phyloP scores from a whole-genome alignment of 2,888 invertebrate species.

The Pseudococcus jackbeardsleyi region DNA sequence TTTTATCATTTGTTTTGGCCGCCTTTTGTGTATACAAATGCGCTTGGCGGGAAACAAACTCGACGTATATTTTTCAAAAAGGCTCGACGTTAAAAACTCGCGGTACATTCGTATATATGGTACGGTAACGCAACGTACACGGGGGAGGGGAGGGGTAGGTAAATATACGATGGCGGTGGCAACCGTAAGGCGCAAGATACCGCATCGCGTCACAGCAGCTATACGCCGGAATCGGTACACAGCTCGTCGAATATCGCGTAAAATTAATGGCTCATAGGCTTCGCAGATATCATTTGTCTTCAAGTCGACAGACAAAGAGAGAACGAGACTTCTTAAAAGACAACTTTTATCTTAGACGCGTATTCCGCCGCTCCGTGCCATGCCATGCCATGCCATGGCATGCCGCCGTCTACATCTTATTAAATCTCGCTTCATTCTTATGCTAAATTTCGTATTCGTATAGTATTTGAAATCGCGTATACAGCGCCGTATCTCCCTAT shows the following conservation, averaged over 20 bases:
- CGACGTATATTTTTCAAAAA: conserved; percentile 8
- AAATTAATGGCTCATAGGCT: conserved; percentile 45
- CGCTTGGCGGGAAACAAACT: neutral
- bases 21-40: conserved; percentile 13
- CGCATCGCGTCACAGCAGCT: neutral
- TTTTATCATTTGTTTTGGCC: neutral
- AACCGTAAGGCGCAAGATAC: neutral
- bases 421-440: conserved; percentile 49
- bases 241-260: conserved; percentile 39
- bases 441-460: conserved; percentile 34
- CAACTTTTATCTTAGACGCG: conserved; percentile 48
- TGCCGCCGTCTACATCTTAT: conserved; percentile 28
- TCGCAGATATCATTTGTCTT: conserved; percentile 55
- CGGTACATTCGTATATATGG: neutral
- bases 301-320: neutral
- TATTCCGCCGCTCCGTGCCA: neutral
- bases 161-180: neutral
- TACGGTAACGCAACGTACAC: too few species aligned
- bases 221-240: conserved; percentile 1
- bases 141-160: too few species aligned
- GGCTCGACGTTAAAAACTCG: neutral
- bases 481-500: neutral
- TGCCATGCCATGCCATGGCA: too few species aligned
- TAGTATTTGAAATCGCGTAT: neutral
- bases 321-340: neutral